Conservation (phyloP, 2,797 vertebrate species). For the Poeciliopsis infans region DNA sequence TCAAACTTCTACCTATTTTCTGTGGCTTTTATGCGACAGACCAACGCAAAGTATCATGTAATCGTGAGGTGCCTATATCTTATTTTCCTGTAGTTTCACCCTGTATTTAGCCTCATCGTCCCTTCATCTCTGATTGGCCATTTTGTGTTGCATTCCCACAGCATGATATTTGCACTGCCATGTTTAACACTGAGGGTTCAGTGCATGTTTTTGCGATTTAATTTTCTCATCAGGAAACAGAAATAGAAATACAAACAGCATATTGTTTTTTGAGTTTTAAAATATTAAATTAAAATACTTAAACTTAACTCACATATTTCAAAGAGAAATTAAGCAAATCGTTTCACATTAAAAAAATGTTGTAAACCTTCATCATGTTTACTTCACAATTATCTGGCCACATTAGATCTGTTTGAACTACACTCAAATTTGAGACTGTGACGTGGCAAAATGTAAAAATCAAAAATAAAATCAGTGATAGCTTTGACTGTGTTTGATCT, state of each 20-base stretch:
- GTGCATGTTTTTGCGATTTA: neutral
- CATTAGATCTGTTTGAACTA: neutral
- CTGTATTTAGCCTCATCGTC: neutral
- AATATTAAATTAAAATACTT: neutral
- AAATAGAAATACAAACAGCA: neutral
- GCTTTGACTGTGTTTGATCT: conserved; percentile 38
- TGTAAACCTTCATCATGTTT: neutral
- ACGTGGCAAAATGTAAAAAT: neutral
- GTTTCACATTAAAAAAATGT: neutral
- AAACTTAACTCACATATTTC: neutral
- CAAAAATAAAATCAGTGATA: neutral
- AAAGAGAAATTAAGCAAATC: neutral
- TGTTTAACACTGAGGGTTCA: neutral
- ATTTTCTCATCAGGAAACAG: neutral
- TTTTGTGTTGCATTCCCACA: neutral
- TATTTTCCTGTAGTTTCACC: neutral
- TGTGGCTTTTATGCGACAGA: neutral
- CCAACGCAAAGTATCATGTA: neutral
- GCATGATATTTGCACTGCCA: neutral
- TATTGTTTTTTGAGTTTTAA: neutral
- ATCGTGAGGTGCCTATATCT: neutral
- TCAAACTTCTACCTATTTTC: neutral
- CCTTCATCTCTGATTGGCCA: neutral
- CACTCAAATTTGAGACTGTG: neutral
- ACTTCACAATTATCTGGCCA: neutral